Evolutionary conservation across 2,888 invertebrate genomes (phyloP).

Genomic region (Stenichneumon culpator): DNA sequence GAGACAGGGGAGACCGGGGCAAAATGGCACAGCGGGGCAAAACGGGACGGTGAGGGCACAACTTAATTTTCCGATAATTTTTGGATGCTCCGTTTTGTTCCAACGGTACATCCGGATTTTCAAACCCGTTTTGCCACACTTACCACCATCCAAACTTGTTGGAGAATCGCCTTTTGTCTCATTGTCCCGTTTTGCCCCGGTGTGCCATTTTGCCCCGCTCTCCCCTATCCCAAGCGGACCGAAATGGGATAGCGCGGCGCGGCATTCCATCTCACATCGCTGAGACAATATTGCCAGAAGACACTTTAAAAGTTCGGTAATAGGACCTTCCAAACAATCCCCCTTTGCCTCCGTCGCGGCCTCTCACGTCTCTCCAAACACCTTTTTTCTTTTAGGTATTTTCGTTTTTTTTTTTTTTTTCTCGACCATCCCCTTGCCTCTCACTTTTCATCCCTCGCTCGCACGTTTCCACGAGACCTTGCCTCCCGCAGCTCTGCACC

Average conservation of each 20-base stretch:
- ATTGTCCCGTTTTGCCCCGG: too few relatives aligned
- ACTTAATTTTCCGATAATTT: too few relatives aligned
- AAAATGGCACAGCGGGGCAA: too few relatives aligned
- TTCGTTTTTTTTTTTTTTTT: slow-evolving; percentile 28
- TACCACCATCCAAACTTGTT: too few relatives aligned
- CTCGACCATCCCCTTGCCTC: not conserved
- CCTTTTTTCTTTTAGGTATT: slow-evolving; percentile 38
- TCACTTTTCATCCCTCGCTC: not conserved
- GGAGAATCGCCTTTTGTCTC: too few relatives aligned
- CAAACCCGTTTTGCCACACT: too few relatives aligned
- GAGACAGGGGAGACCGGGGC: too few relatives aligned
- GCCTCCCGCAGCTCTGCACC: not conserved
- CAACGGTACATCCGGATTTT: too few relatives aligned
- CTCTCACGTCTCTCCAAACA: slow-evolving; percentile 3
- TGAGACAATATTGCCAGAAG: slow-evolving; percentile 77
- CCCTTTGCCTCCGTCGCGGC: slow-evolving; percentile 10
- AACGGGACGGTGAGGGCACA: too few relatives aligned
- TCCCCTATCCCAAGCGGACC: slow-evolving; percentile 30
- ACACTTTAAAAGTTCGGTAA: slow-evolving; percentile 78
- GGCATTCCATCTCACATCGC: slow-evolving; percentile 72
- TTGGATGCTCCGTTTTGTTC: too few relatives aligned
- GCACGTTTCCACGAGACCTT: not conserved
- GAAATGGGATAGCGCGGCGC: slow-evolving; percentile 34
- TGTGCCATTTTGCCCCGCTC: too few relatives aligned
- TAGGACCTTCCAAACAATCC: slow-evolving; percentile 66